phyloP scores from a whole-genome alignment of 2,797 vertebrate species.

The Sphenopsis melanotis region DNA sequence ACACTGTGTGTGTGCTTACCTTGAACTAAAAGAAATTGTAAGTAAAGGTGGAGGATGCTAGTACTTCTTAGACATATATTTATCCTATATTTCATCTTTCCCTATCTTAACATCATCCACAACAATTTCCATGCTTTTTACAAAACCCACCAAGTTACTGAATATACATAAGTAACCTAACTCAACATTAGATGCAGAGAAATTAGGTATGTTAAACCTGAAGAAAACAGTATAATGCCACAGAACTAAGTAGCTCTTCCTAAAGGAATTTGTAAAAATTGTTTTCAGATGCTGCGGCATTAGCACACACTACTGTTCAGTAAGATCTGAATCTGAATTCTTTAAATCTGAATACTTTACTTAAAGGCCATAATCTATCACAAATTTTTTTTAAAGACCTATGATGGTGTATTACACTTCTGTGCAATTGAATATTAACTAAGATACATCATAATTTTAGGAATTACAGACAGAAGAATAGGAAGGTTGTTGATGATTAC shows the following conservation, averaged over 20 bases:
- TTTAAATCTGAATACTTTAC: not conserved
- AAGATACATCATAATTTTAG: not conserved
- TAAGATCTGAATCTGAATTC: not conserved
- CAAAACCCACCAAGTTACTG: not conserved
- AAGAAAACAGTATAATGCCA: not conserved
- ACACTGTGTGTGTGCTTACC: not conserved
- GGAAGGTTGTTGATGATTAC: not conserved
- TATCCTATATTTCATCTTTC: not conserved
- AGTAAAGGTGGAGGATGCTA: not conserved
- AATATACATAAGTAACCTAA: not conserved
- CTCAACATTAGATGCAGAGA: not conserved
- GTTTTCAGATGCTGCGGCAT: not conserved
- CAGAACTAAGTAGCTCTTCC: not conserved
- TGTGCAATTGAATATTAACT: not conserved
- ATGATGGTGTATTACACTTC: not conserved
- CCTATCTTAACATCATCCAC: not conserved
- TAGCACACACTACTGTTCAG: not conserved
- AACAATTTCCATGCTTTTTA: not conserved
- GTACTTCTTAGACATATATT: not conserved
- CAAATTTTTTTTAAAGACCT: not conserved
- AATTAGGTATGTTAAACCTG: not conserved
- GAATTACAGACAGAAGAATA: not conserved
- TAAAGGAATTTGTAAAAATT: not conserved
- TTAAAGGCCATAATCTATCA: not conserved
- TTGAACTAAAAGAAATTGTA: not conserved